Conservation (phyloP, 2,113 vertebrate species). For the Dipodomys ordii region DNA sequence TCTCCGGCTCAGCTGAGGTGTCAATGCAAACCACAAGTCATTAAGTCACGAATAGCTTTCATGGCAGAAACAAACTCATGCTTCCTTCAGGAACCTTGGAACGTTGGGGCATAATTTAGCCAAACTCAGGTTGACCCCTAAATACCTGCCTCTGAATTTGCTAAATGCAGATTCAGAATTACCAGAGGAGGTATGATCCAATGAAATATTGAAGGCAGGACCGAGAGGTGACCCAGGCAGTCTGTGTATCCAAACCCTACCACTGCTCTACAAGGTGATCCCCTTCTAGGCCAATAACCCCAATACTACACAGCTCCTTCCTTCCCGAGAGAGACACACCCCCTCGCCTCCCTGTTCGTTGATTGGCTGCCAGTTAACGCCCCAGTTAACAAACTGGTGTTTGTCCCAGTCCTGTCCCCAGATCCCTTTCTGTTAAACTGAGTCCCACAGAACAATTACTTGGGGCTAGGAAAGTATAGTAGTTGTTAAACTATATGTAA, state of each 20-base stretch:
- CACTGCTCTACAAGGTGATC: not conserved
- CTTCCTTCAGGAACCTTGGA: not conserved
- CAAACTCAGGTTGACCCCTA: not conserved
- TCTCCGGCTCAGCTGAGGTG: not conserved
- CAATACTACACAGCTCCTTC: not conserved
- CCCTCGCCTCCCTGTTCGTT: not conserved
- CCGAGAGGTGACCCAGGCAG: not conserved
- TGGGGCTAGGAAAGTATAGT: not conserved
- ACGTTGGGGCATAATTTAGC: not conserved
- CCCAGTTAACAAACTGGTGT: conserved; percentile 82
- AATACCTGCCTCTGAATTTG: not conserved
- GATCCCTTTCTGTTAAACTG: conserved; percentile 1
- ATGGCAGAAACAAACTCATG: not conserved
- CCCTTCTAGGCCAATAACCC: not conserved
- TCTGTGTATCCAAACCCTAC: not conserved
- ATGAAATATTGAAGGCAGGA: not conserved
- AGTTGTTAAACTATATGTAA: not conserved
- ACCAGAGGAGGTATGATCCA: not conserved
- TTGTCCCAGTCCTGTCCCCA: not conserved
- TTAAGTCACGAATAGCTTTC: not conserved
- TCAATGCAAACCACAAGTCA: not conserved
- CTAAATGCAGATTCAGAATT: not conserved
- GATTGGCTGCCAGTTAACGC: conserved; percentile 61
- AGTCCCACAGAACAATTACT: not conserved
- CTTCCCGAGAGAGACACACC: not conserved